A percentile compares a stretch with the other conserved stretches of the same genome.
Conservation (phyloP, 2,888 invertebrate genomes). For the Ischnus inquisitorius region DNA sequence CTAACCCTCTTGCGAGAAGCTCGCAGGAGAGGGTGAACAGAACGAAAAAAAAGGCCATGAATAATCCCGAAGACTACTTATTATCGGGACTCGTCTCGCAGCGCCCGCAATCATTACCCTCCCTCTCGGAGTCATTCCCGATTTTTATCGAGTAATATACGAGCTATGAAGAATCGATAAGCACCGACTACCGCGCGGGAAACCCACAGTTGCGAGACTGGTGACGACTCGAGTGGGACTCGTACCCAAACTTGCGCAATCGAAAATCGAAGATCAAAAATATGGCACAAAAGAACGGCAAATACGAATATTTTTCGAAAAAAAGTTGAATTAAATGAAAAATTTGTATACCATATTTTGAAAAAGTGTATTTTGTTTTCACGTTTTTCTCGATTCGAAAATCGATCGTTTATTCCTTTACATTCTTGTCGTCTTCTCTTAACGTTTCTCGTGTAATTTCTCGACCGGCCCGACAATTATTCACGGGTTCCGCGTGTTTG, state of each 20-base stretch:
- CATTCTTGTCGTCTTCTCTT: too few species aligned
- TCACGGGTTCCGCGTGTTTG: conserved; percentile 34
- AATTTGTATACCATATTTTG: too few species aligned
- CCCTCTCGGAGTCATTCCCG: conserved; percentile 15
- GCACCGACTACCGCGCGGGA: conserved; percentile 61
- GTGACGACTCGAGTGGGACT: background rate
- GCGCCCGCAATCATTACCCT: conserved; percentile 11
- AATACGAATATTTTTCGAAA: background rate
- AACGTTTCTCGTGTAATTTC: too few species aligned
- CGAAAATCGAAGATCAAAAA: background rate
- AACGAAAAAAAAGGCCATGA: conserved; percentile 61
- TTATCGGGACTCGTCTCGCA: conserved; percentile 53
- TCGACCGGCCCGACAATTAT: conserved; percentile 19
- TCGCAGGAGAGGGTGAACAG: conserved; percentile 48
- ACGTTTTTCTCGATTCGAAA: background rate
- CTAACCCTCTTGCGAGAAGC: conserved; percentile 29
- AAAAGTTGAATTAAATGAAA: too few species aligned
- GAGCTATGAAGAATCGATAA: conserved; percentile 69
- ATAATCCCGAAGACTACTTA: conserved; percentile 61
- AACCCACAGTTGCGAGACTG: conserved; percentile 7
- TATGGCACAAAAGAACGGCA: too few species aligned
- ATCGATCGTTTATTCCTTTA: too few species aligned
- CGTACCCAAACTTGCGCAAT: background rate
- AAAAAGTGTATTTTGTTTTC: background rate
- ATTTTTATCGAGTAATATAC: conserved; percentile 68